A percentile compares a stretch with the other conserved stretches of the same genome.
Evolutionary conservation across 2,888 invertebrate genomes (phyloP).

Genomic region (Yponomeuta malinellus): DNA sequence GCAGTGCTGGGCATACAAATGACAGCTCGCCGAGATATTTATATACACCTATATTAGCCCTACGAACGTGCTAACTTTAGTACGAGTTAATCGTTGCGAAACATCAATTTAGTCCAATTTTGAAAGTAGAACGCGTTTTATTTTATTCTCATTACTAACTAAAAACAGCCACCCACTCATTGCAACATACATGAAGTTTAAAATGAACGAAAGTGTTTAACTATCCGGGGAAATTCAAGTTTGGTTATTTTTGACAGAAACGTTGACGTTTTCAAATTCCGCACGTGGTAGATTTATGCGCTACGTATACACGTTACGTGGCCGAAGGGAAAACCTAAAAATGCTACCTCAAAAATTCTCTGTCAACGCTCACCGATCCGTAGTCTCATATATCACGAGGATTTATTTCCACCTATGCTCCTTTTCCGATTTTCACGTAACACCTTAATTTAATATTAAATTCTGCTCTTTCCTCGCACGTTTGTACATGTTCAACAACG

Average conservation of each 20-base stretch:
- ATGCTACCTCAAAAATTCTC: conserved; percentile 56
- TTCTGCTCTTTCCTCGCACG: conserved; percentile 57
- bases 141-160: neutral
- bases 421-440: conserved; percentile 68
- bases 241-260: conserved; percentile 5
- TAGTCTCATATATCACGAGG: conserved; percentile 62
- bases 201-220: neutral
- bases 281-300: conserved; percentile 12
- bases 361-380: conserved; percentile 60
- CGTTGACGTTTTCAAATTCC: conserved; percentile 11
- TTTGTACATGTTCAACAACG: conserved; percentile 54
- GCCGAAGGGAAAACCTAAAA: conserved; percentile 42
- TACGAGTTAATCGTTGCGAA: neutral
- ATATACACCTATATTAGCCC: neutral
- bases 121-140: neutral
- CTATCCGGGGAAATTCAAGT: neutral
- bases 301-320: neutral
- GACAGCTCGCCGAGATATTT: conserved; percentile 2
- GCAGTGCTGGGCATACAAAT: conserved; percentile 23
- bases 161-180: too few relatives aligned
- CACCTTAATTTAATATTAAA: conserved; percentile 75
- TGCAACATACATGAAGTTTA: too few relatives aligned
- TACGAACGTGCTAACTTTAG: neutral
- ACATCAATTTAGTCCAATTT: too few relatives aligned
- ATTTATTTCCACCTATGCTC: conserved; percentile 68